Base-by-base conservation (phyloP, 2,797 vertebrate genomes). In the Xerus rutilus region DNA sequence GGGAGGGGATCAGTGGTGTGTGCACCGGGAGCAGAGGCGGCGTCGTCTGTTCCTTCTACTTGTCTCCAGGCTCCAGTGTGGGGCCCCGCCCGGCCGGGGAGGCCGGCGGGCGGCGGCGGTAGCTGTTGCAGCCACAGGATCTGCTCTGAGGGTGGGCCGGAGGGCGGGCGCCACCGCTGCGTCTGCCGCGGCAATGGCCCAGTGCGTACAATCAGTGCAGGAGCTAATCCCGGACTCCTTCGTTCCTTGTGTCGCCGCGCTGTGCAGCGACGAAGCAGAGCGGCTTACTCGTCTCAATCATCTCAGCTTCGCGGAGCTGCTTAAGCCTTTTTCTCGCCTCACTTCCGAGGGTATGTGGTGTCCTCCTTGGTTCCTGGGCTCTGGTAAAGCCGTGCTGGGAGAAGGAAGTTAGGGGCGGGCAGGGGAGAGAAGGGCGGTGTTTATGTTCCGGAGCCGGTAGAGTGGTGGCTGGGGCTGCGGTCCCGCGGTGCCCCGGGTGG, bases 201-300 rank as follows among this genome's bases (percentile, higher is more conserved):
- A 99, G 97, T 99, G 99, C 92, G 99, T 99, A 59, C 99, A 99
- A 98, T 99, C 99, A 25, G 99, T 99, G 96, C 99, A 99, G 97
- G 99, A 99, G 99, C 99, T 99, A 94, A 99, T 99, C 96, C 99
- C 99, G 98, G 99, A 99, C 98, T 99, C 99, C 54, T 99, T 99
- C 97, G 99, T 99, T 78, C 99, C 99, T 59, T 99, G 99, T 99
- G 99, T 99, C 95, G 99, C 99, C 84, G 99, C 99, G n/a, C 97
- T 99, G 93, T 99, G 99, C 92, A 99, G 99, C 93, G 99, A 99
- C 93, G 99, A 99, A 97, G 99, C 99, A 96, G 99, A 99, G 98
- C 98, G 98, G 96, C 98, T 99, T 97, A 99, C 99, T 96, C 99
- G 99, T 83, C 99, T 99, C 98, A 99, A 99, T 98, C 99, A 98